These are phyloP conservation scores for Anastrepha obliqua DNA, from an alignment of 1,140 invertebrate species.

Conservation along the genomic window DNA sequence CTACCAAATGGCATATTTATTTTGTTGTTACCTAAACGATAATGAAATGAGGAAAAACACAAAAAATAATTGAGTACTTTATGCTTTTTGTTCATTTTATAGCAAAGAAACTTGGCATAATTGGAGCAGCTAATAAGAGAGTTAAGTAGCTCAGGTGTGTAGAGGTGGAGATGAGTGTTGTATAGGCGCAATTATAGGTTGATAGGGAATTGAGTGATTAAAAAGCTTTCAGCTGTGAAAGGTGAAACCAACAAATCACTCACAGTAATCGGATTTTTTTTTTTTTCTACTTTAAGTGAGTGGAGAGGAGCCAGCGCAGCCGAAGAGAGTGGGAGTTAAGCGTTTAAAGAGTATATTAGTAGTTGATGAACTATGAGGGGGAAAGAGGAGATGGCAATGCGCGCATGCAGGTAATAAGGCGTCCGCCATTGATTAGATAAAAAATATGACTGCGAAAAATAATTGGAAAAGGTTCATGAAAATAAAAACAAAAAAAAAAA, in stretches of 20 bases:
- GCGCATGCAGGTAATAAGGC: neutral
- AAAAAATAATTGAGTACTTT: too few relatives aligned
- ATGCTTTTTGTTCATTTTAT: too few relatives aligned
- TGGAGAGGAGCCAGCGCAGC: neutral
- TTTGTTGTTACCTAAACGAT: too few relatives aligned
- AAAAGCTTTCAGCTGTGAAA: neutral
- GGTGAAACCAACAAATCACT: neutral
- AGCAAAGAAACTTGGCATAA: too few relatives aligned
- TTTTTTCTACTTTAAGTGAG: neutral
- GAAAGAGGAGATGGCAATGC: neutral
- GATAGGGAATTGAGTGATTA: neutral
- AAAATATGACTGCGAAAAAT: neutral
- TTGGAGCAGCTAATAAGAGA: too few relatives aligned
- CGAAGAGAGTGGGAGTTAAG: neutral
- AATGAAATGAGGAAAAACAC: too few relatives aligned
- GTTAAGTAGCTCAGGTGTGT: too few relatives aligned
- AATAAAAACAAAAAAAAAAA: neutral
- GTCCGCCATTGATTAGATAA: neutral
- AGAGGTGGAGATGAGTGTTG: too few relatives aligned
- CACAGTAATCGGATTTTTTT: neutral
- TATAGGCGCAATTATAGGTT: too few relatives aligned
- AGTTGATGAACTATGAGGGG: neutral
- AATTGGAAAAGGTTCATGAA: neutral
- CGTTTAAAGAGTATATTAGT: neutral
- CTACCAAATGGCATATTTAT: too few relatives aligned